Percentiles rank a stretch among this genome's conserved stretches.
phyloP scores from a whole-genome alignment of 2,113 vertebrate genomes.

The Peucedramus taeniatus region DNA sequence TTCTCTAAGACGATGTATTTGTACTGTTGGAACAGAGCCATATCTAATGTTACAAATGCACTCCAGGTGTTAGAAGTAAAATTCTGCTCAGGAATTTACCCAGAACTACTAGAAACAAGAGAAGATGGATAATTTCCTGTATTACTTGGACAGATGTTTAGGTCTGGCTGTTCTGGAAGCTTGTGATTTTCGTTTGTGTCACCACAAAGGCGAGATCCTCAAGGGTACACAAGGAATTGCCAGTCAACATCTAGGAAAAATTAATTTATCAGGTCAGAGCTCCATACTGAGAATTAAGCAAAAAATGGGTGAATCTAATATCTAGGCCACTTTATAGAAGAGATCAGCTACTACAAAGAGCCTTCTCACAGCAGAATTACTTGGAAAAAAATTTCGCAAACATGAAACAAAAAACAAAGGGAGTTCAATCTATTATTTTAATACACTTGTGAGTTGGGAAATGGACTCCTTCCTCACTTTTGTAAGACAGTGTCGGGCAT shows the following conservation, averaged over 20 bases:
- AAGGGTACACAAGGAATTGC: background rate
- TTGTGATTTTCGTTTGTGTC: background rate
- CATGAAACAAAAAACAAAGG: background rate
- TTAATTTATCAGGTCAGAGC: background rate
- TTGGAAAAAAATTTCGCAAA: background rate
- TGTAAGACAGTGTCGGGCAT: background rate
- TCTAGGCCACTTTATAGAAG: background rate
- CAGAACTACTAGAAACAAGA: background rate
- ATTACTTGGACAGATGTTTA: conserved; percentile 18
- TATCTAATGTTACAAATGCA: conserved; percentile 30
- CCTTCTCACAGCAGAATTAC: background rate
- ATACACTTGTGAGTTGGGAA: background rate
- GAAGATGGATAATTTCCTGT: conserved; percentile 20
- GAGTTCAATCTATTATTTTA: background rate
- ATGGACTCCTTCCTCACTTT: background rate
- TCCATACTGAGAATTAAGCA: background rate
- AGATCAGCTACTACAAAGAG: background rate
- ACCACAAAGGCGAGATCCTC: background rate
- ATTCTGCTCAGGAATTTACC: background rate
- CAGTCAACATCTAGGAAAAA: background rate
- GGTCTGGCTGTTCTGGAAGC: background rate
- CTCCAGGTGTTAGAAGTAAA: conserved; percentile 24
- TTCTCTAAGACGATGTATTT: background rate
- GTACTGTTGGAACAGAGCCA: background rate
- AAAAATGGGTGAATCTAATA: background rate